These are phyloP conservation scores for Drosophila hamatofila DNA, from an alignment of 2,888 invertebrate species.

Conservation along the genomic window DNA sequence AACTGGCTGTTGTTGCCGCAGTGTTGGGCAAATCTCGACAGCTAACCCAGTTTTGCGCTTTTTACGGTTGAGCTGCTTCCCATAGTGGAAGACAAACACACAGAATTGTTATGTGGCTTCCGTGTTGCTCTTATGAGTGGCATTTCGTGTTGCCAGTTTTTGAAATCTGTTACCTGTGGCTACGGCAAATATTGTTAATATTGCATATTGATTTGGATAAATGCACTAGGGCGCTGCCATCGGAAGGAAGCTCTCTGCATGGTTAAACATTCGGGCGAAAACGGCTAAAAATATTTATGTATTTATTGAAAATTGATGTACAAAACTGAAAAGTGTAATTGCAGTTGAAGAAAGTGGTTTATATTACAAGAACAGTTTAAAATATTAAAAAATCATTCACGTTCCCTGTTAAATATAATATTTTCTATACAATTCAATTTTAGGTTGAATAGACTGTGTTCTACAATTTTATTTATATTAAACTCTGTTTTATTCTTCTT, in stretches of 20 bases:
- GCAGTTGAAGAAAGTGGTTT: background rate
- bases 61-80: constrained; percentile 49
- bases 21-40: constrained; percentile 56
- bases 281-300: background rate
- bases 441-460: no score
- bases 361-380: no score
- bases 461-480: no score
- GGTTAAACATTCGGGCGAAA: background rate
- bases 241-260: constrained; percentile 1
- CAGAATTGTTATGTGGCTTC: constrained; percentile 40
- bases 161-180: constrained; percentile 47
- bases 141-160: constrained; percentile 40
- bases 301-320: background rate
- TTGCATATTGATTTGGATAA: constrained; percentile 55
- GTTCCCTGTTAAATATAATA: no score
- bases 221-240: constrained; percentile 27
- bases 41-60: constrained; percentile 76
- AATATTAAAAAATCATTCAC: no score
- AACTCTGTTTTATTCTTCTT: no score
- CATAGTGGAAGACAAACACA: constrained; percentile 16
- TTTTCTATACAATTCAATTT: no score
- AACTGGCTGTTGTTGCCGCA: background rate
- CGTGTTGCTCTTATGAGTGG: constrained; percentile 57
- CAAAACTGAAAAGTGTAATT: background rate
- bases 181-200: constrained; percentile 53